These are phyloP conservation scores for Drosophila elegans DNA, from an alignment of 1,140 invertebrate species.

Conservation along the genomic window DNA sequence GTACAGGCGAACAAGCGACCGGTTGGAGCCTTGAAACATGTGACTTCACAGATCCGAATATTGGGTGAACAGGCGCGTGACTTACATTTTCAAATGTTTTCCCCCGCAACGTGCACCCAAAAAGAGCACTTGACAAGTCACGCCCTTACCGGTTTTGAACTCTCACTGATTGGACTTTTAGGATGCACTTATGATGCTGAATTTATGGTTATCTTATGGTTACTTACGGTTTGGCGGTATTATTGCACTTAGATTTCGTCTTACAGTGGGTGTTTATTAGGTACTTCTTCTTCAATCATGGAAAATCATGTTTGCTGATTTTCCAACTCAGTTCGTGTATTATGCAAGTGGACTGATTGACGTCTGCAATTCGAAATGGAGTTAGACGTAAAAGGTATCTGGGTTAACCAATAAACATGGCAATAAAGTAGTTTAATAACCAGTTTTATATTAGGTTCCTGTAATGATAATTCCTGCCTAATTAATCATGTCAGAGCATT, in stretches of 20 bases:
- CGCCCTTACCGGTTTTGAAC: constrained; percentile 30
- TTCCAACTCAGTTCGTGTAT: constrained; percentile 7
- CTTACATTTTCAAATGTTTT: constrained; percentile 39
- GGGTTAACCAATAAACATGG: constrained; percentile 25
- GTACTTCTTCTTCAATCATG: constrained; percentile 8
- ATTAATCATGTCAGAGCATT: constrained; percentile 28
- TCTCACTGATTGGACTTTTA: constrained; percentile 1
- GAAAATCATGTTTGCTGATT: neutral
- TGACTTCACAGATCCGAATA: constrained; percentile 33
- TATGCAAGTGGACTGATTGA: constrained; percentile 15
- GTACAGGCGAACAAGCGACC: constrained; percentile 16
- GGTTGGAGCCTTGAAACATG: constrained; percentile 44
- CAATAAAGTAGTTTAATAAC: constrained; percentile 13
- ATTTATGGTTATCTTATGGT: constrained; percentile 24
- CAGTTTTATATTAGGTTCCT: constrained; percentile 35
- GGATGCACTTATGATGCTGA: constrained; percentile 12
- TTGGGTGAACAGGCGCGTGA: constrained; percentile 31
- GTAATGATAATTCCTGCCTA: constrained; percentile 25
- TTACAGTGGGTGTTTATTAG: neutral
- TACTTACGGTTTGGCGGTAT: constrained; percentile 1
- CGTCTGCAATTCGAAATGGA: constrained; percentile 1
- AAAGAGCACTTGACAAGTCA: neutral
- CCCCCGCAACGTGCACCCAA: neutral
- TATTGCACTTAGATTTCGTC: neutral
- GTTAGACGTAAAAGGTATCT: constrained; percentile 30